These are phyloP conservation scores for Chydorus sphaericus DNA, from an alignment of 2,888 invertebrate species.

Conservation along the genomic window DNA sequence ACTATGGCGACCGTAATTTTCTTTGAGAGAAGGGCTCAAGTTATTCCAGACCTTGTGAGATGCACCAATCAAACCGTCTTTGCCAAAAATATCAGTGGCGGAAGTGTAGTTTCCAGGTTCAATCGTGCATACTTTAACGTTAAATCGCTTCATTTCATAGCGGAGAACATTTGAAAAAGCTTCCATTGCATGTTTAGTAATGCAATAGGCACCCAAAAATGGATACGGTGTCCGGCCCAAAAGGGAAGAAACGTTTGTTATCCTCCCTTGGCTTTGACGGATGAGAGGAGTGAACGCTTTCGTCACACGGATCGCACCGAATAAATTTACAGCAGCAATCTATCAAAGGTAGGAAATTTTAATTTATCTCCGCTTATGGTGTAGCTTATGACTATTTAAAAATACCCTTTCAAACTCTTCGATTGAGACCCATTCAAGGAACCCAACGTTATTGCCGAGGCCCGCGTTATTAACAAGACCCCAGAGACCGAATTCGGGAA, in stretches of 20 bases:
- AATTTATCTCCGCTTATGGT: neutral
- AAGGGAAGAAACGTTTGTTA: constrained; percentile 49
- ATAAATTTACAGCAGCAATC: constrained; percentile 27
- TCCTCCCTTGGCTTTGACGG: constrained; percentile 33
- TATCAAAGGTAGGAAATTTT: constrained; percentile 24
- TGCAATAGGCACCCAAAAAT: constrained; percentile 56
- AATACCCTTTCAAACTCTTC: constrained; percentile 43
- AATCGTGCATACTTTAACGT: constrained; percentile 51
- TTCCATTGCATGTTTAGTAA: constrained; percentile 56
- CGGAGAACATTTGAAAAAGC: constrained; percentile 63
- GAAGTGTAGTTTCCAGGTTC: constrained; percentile 73
- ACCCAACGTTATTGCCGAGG: constrained; percentile 71
- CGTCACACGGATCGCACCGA: constrained; percentile 30
- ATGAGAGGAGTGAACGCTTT: constrained; percentile 29
- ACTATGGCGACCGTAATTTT: neutral
- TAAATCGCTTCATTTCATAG: constrained; percentile 44
- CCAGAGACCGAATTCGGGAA: constrained; percentile 47
- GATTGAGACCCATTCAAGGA: constrained; percentile 79
- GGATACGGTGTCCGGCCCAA: neutral
- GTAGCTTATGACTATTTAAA: neutral
- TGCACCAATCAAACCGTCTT: neutral
- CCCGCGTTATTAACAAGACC: constrained; percentile 78
- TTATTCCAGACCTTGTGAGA: neutral
- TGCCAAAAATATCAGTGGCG: constrained; percentile 34
- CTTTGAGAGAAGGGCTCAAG: neutral